phyloP scores from a whole-genome alignment of 1,140 invertebrate species.

The Oncopodura yosiiana region DNA sequence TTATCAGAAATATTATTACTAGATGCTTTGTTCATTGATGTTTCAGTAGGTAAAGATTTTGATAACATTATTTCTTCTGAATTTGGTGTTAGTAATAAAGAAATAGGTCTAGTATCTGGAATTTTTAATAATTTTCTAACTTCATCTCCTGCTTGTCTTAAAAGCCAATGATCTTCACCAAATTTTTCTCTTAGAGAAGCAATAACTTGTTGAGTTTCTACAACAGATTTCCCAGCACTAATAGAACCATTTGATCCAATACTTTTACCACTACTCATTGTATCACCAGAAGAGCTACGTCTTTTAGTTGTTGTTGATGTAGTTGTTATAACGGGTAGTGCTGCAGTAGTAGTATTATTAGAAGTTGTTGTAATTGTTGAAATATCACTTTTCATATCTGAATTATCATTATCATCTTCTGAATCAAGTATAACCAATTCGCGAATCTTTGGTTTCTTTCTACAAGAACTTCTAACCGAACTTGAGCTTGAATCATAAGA shows the following conservation, averaged over 20 bases:
- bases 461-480: slow-evolving; percentile 30
- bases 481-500: slow-evolving; percentile 28
- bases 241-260: background rate
- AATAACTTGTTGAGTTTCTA: slow-evolving; percentile 16
- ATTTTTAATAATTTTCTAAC: slow-evolving; percentile 23
- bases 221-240: slow-evolving; percentile 11
- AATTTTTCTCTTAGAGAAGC: slow-evolving; percentile 26
- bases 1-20: no score
- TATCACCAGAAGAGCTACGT: background rate
- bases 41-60: slow-evolving; percentile 7
- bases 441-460: slow-evolving; percentile 33
- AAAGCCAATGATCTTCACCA: slow-evolving; percentile 29
- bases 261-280: background rate
- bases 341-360: background rate
- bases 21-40: background rate
- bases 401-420: background rate
- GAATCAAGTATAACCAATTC: slow-evolving; percentile 17
- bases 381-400: no score
- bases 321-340: background rate
- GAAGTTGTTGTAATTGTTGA: background rate
- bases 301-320: background rate
- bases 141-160: slow-evolving; percentile 26
- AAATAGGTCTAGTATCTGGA: slow-evolving; percentile 14
- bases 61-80: background rate
- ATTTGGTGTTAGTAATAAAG: no score